Base-by-base conservation (phyloP, 2,888 invertebrate species). In the Nymphalis c-album region DNA sequence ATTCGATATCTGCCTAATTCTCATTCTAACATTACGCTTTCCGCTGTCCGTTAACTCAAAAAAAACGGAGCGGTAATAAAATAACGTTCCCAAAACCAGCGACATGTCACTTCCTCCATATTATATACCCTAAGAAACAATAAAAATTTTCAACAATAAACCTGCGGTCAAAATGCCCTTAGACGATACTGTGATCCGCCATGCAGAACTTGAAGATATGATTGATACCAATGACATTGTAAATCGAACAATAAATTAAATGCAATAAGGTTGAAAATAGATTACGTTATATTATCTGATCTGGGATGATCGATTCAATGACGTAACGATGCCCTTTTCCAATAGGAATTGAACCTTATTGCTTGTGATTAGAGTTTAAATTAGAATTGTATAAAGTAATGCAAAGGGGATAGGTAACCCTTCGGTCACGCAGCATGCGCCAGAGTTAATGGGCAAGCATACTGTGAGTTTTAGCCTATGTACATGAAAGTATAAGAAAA, bases 371-470 rank as follows among this genome's bases (percentile, higher is more conserved):
- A 69, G 63, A 35, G 62, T 66, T 53, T 20, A 66, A 45, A 48
- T 61, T 67, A 31, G n/a, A 57, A 10, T 60, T 53, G 71, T 66
- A 71, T 75, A 71, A 69, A 74, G 40, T 55, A 46, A 47, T 50
- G 51, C 47, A 63, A 79, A n/a, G 81, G 85, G 84, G 81, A 78
- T 82, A 79, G 78, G 76, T 85, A 88, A 85, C 88, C 90, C 87
- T 85, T 84, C 84, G 82, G 90, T 90, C 80, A 84, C 86, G 90
- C 83, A 83, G 84, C 78, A 78, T 85, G 82, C 84, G 83, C 85
- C 80, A 68, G 71, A 78, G 79, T 81, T 88, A 89, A 89, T 88
- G 86, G 85, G 80, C 83, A 85, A 79, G 77, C 85, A 88, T 87
- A 86, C 82, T 86, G 77, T 80, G 70, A 74, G 73, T 82, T 80